Evolutionary conservation across 2,113 vertebrate genomes (phyloP).

Genomic region (Microcebus jonahi): DNA sequence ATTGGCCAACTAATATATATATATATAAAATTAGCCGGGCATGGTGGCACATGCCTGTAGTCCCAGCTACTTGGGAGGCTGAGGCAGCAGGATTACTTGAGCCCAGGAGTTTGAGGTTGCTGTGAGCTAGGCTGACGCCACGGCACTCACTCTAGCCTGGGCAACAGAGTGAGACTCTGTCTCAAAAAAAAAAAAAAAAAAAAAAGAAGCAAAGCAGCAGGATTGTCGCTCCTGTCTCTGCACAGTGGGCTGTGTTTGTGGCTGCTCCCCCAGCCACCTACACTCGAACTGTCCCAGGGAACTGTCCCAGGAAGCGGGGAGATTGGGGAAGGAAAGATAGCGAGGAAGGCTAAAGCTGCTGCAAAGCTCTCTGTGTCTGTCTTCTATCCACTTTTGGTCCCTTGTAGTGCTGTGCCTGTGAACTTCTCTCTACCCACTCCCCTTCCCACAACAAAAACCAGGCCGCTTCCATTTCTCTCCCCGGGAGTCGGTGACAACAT

Average conservation of each 20-base stretch:
- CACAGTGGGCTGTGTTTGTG: slow-evolving; percentile 77
- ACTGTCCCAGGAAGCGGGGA: background rate
- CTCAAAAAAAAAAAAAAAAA: no score
- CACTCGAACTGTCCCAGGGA: rapidly evolving
- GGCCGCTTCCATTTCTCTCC: slow-evolving; percentile 55
- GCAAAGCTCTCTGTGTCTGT: slow-evolving; percentile 62
- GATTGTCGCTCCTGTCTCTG: background rate
- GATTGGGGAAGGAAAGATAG: background rate
- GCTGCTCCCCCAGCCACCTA: background rate
- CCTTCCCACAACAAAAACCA: slow-evolving; percentile 50
- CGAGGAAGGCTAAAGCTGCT: slow-evolving; percentile 39
- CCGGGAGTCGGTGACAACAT: slow-evolving; percentile 70
- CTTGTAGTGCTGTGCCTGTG: background rate
- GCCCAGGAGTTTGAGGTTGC: no score
- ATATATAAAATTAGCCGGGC: no score
- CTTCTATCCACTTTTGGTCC: slow-evolving; percentile 47
- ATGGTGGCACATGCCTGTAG: no score
- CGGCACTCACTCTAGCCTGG: no score
- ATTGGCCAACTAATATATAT: no score
- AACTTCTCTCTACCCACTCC: slow-evolving; percentile 55
- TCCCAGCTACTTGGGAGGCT: no score
- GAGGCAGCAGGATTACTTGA: no score
- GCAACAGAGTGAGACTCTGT: no score
- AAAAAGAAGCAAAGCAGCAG: no score
- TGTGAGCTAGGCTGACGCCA: no score